These are phyloP conservation scores for Colossoma macropomum DNA, from an alignment of 2,113 vertebrate species.

Conservation along the genomic window DNA sequence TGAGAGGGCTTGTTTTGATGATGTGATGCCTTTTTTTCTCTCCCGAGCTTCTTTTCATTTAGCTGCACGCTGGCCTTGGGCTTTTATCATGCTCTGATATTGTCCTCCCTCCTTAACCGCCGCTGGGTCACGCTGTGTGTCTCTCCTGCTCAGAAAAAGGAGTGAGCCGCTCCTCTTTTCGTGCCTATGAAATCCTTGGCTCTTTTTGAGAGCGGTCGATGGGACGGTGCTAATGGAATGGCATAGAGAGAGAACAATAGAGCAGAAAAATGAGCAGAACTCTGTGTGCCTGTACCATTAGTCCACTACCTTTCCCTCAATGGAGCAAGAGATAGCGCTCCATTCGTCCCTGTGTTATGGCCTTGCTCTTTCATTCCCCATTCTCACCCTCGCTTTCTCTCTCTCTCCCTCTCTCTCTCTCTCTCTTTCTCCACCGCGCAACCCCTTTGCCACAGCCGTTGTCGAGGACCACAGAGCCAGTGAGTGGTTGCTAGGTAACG, in stretches of 20 bases:
- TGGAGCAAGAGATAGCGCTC: not conserved
- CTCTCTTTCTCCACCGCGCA: slow-evolving; percentile 28
- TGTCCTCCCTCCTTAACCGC: slow-evolving; percentile 39
- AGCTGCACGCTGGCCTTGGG: slow-evolving; percentile 35
- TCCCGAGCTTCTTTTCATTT: slow-evolving; percentile 20
- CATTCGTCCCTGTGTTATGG: slow-evolving; percentile 11
- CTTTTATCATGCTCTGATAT: slow-evolving; percentile 48
- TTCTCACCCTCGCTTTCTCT: slow-evolving; percentile 20
- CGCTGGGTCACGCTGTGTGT: slow-evolving; percentile 33
- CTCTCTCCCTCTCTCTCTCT: slow-evolving; percentile 7
- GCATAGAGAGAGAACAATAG: slow-evolving; percentile 41
- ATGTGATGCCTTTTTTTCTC: slow-evolving; percentile 18
- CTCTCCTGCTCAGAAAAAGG: slow-evolving; percentile 27
- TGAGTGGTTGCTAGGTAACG: slow-evolving; percentile 80
- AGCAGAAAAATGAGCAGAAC: slow-evolving; percentile 4
- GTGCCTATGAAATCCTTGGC: slow-evolving; percentile 38
- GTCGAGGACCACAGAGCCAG: slow-evolving; percentile 61
- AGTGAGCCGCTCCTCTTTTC: not conserved
- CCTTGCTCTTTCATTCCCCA: slow-evolving; percentile 21
- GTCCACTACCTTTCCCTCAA: not conserved
- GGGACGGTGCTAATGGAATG: slow-evolving; percentile 48
- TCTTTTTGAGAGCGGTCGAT: slow-evolving; percentile 45
- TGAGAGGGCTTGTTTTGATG: slow-evolving; percentile 53
- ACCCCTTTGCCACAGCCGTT: slow-evolving; percentile 52
- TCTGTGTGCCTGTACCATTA: slow-evolving; percentile 34